phyloP scores from a whole-genome alignment of 1,140 invertebrate genomes.

The Heliconius nattereri region DNA sequence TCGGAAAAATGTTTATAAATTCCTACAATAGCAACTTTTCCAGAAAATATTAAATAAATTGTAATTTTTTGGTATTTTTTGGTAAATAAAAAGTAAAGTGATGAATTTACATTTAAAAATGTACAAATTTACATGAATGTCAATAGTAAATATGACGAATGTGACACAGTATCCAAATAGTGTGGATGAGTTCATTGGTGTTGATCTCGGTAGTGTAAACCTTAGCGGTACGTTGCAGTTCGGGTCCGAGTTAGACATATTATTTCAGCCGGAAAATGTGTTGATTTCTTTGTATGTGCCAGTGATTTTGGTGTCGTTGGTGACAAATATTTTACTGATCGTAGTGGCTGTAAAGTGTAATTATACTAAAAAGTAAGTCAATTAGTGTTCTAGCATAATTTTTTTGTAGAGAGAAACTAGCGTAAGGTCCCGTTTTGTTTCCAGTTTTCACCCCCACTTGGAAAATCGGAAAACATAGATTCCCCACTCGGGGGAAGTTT shows the following conservation, averaged over 20 bases:
- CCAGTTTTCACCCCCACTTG: too few species aligned
- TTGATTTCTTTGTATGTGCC: conserved; percentile 83
- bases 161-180: conserved; percentile 1
- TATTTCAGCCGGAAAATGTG: conserved; percentile 69
- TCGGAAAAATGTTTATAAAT: not conserved
- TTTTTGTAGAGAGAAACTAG: too few species aligned
- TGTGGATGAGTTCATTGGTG: conserved; percentile 35
- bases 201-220: conserved; percentile 43
- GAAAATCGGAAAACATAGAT: too few species aligned
- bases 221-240: conserved; percentile 54
- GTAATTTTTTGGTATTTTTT: not conserved
- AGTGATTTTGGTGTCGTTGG: conserved; percentile 81
- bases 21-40: not conserved
- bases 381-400: not conserved
- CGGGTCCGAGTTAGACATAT: conserved; percentile 57
- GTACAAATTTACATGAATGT: not conserved
- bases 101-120: not conserved
- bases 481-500: too few species aligned
- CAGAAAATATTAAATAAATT: not conserved
- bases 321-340: conserved; percentile 84
- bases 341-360: conserved; percentile 84
- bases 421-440: too few species aligned
- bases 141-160: not conserved
- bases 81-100: not conserved
- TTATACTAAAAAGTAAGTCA: conserved; percentile 83